Base-by-base conservation (phyloP, 2,888 invertebrate genomes). In the Drosophila paucipuncta region DNA sequence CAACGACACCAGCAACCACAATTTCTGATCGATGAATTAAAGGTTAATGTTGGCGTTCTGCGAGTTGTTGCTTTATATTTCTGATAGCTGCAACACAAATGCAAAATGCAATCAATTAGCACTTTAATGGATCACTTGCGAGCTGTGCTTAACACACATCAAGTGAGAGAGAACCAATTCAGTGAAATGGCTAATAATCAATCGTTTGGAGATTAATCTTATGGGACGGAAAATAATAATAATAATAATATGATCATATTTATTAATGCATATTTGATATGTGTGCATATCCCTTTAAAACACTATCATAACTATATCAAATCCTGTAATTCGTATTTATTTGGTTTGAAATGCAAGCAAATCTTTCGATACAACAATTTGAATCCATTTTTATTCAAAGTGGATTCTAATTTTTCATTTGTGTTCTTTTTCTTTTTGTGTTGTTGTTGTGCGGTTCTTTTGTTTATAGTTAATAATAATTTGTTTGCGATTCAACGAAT, bases 401-500 rank as follows among this genome's bases (percentile, higher is more conserved):
- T 28, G 53, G 22, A 43, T 68, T 68, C 68, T 52, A 77, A 63
- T 54, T 67, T 59, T 30, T 52, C 61, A 53, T 18, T 69, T 39
- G 6, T 31, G 16, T 71, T 58, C 18, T 13, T 18, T n/a, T 22
- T 22, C 16, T 71, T 58, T n/a, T 16, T 22, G 37, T 37, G 13
- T 47, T 47, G 22, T 25, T 47, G 25, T 47, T 52, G 49, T 37
- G 30, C 37, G 49, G 47, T 50, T 57, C 35, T 73, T 73, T 71
- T 64, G 54, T 71, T 74, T 62, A 79, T 79, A 73, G 67, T 73
- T 79, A 74, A 74, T 73, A 80, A 80, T 85, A 88, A 80, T 83
- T 82, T 60, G 78, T 82, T 79, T 68, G 72, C 78, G 69, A 87
- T 74, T 77, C 73, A 85, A 84, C 85, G 73, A 85, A 85, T 81